Conservation (phyloP, 2,113 vertebrate genomes). For the Bufo bufo region DNA sequence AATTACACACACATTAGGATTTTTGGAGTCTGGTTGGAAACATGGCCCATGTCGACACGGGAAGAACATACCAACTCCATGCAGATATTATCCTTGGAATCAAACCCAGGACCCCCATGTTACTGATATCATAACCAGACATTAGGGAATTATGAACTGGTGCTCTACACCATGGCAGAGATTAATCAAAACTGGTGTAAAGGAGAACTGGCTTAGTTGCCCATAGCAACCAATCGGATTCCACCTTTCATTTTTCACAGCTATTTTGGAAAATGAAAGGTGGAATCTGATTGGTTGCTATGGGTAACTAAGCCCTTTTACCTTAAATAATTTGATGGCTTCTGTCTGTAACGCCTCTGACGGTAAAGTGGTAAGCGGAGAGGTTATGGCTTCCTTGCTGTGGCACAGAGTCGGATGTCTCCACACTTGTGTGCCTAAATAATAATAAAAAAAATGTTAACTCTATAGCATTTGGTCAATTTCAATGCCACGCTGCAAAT, state of each 20-base stretch:
- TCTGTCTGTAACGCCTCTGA: constrained; percentile 96
- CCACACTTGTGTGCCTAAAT: constrained; percentile 88
- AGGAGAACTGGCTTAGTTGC: too few species aligned
- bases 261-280: too few species aligned
- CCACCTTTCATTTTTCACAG: too few species aligned
- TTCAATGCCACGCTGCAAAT: background rate
- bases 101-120: background rate
- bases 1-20: background rate
- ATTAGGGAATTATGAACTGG: background rate
- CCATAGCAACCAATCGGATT: too few species aligned
- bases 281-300: too few species aligned
- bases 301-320: constrained; percentile 62
- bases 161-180: background rate
- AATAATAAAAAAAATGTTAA: background rate
- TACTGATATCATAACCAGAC: background rate
- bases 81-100: background rate
- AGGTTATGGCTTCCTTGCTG: constrained; percentile 91
- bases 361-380: constrained; percentile 90
- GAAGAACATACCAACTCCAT: background rate
- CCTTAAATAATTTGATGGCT: constrained; percentile 97
- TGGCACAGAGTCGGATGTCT: constrained; percentile 90
- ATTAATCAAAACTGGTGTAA: too few species aligned
- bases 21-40: background rate
- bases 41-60: background rate
- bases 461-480: background rate